Evolutionary conservation across 1,140 invertebrate species (phyloP), one percentile per base, ranked within the genome.

Genomic region (Amyelois transitella): DNA sequence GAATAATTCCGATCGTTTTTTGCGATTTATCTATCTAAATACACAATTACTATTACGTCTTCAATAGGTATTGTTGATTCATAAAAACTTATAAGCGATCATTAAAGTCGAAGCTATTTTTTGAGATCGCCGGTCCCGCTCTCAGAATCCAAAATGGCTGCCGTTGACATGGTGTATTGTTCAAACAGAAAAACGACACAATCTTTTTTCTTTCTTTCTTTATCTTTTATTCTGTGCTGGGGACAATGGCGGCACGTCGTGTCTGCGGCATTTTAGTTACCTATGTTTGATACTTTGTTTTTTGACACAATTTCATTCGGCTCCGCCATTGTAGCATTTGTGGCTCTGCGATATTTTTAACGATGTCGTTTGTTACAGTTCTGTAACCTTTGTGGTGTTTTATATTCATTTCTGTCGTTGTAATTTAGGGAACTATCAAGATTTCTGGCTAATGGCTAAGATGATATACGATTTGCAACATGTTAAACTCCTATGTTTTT

Each of bases 121-220:
- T 38, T 38, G 43, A 64, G 50, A 69, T 62, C 60, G 58, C 52
- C 43, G 45, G 53, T 44, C 64, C 60, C 59, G 55, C 66, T 38
- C 60, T 57, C 60, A 64, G 53, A 61, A 68, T 60, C 67, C 73
- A 81, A 75, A 58, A 82, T 85, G 78, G 80, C 81, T 72, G 83
- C 61, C 78, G 72, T 73, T 76, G 83, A 85, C 83, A 78, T 70
- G 75, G 66, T 64, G 68, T 69, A 75, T 83, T 85, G 78, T 85
- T 79, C 76, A 79, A 79, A 84, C 80, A 83, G 72, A 81, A 71
- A 76, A 79, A 74, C 75, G 75, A 81, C 73, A 77, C 77, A 79
- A 70, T 70, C 64, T 75, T 81, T 79, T 77, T 77, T 75, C 61
- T 53, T 69, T 77, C 72, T 78, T 75, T 74, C 69, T 80, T 83